Evolutionary conservation across 2,113 vertebrate species (phyloP), one percentile per base, ranked within the genome.

Genomic region (Astatoreochromis straeleni): DNA sequence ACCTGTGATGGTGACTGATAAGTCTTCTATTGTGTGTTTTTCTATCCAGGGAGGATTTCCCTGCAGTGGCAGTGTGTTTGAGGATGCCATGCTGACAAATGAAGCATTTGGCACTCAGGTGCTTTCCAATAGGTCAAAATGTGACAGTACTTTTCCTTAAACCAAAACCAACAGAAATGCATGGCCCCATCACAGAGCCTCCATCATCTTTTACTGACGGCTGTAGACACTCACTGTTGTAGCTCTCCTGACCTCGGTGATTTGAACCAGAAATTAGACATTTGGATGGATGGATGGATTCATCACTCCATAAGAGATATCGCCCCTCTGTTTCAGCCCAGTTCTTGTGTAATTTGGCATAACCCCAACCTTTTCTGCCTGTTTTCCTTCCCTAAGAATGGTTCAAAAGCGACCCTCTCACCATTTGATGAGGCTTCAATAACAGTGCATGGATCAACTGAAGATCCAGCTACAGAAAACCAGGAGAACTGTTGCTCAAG

Each of bases 281-380:
- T 73, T 45, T 11, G 38, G 40, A 38, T 68, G 51, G 51, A 38
- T 68, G 51, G 51, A 21, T 21, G 19, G 19, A 73, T 73, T 45
- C 68, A 26, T 45, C 5, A 0, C 38, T 45, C 21, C 8, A 26
- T 45, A 45, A 26, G 40, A 26, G 8, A 16, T 45, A 1, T 45
- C 2, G 13, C 21, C 8, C 1, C 68, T 73, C 0, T 24, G 21
- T 45, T 26, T 26, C 14, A 45, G 13, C 21, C 38, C 13, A 42
- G 38, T 73, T 45, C 60, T 38, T 7, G 58, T 7, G 29, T 63
- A 0, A 19, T 63, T 33, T 65, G 2, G n/a, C 35, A 0, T 0
- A 40, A 40, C 7, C 35, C 12, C 35, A 42, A 1, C 12, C 11
- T 70, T 70, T 42, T 70, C 38, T 70, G n/a, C 65, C 13, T 45